phyloP scores from a whole-genome alignment of 23 tunicate species.

The Diplosoma virens region DNA sequence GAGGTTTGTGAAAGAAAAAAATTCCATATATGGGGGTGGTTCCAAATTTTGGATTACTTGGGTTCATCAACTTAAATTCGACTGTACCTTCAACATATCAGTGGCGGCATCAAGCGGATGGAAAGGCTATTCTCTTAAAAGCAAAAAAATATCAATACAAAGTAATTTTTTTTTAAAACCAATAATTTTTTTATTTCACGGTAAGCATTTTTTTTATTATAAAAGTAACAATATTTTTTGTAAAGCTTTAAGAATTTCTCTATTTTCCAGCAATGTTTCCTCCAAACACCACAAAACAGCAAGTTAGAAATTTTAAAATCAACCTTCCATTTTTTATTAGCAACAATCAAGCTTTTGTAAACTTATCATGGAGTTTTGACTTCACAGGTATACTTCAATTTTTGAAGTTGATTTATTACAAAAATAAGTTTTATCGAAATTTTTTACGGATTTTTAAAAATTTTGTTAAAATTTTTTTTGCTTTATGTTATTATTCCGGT shows the following conservation, averaged over 20 bases:
- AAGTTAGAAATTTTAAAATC: constrained; percentile 1
- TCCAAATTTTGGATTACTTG: constrained; percentile 33
- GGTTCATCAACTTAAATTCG: constrained; percentile 28
- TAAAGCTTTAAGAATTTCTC: too few relatives aligned
- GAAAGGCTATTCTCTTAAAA: constrained; percentile 29
- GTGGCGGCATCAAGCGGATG: constrained; percentile 53
- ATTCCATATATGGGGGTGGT: neutral
- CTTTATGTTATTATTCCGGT: too few relatives aligned
- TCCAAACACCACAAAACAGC: constrained; percentile 32
- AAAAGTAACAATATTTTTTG: too few relatives aligned
- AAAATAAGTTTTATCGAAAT: too few relatives aligned
- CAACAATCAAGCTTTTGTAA: constrained; percentile 26
- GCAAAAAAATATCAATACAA: constrained; percentile 13
- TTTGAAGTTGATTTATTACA: too few relatives aligned
- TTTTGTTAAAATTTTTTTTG: too few relatives aligned
- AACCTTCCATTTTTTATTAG: constrained; percentile 36
- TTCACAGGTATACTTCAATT: constrained; percentile 39
- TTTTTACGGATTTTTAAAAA: too few relatives aligned
- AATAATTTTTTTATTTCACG: too few relatives aligned
- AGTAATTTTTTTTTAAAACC: too few relatives aligned
- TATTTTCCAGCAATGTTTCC: too few relatives aligned
- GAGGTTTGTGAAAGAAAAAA: constrained; percentile 27
- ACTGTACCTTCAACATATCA: constrained; percentile 24
- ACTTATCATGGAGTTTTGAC: constrained; percentile 47
- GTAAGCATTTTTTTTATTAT: too few relatives aligned